Evolutionary conservation across 2,888 invertebrate genomes (phyloP), one percentile per base, ranked within the genome.

Genomic region (Minunthozetes semirufus): DNA sequence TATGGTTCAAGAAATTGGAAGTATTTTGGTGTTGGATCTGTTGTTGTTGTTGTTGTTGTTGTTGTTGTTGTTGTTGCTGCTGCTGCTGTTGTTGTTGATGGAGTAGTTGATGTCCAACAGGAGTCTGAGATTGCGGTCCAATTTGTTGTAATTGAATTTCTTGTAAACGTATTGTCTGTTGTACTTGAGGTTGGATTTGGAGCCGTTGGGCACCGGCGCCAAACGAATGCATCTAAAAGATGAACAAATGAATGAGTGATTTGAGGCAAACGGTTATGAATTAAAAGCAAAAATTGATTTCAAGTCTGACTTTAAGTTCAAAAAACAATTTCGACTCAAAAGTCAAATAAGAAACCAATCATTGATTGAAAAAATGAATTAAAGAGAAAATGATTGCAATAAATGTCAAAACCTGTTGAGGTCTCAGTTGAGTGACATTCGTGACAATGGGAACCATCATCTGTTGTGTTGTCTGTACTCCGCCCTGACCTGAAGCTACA

Each of bases 61-160:
- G n/a, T n/a, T n/a, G n/a, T n/a, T n/a, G n/a, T n/a, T n/a, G n/a
- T n/a, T n/a, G n/a, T n/a, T n/a, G n/a, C n/a, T n/a, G n/a, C n/a
- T n/a, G n/a, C n/a, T n/a, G n/a, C n/a, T 73, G 73, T 73, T 71
- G 56, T 17, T 70, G 75, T 11, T 50, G 50, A n/a, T 75, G 75
- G 29, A 71, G 71, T n/a, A 38, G 27, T 29, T 72, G 29, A 22
- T 50, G 72, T 27, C 42, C 50, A 6, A 17, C 17, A 4, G 33
- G 74, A 42, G 46, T 70, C 11, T 68, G 74, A 70, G 53, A 33
- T 50, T 56, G 59, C 19, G 27, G 19, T 42, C 22, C 59, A 1
- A 46, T 33, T 63, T 73, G 73, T n/a, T 73, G 73, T 27, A 66
- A 19, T 11, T 25, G 19, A 4, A 59, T 59, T n/a, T 73, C 61